Evolutionary conservation across 1,140 invertebrate species (phyloP), one percentile per base, ranked within the genome.

Genomic region (Campoletis sonorensis): DNA sequence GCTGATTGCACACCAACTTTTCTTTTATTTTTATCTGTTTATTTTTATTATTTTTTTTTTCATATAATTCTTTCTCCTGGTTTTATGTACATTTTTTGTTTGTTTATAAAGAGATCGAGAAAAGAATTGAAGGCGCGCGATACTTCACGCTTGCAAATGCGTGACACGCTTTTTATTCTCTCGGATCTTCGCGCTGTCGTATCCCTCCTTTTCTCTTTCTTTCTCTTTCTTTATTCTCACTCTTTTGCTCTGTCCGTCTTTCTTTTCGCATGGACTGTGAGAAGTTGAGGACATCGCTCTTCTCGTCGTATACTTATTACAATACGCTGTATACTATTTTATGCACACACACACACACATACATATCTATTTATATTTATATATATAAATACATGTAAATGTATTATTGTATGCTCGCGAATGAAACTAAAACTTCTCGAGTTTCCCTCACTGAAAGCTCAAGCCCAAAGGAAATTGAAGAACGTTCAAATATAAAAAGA

Each of bases 261-360:
- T 64, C 30, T 67, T 71, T 26, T 71, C 45, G 45, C 67, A 21
- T 45, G 58, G 58, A 23, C 76, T 64, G 61, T 78, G 61, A 77
- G 73, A 77, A 77, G 72, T 26, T 13, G 76, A 77, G 75, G 75
- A 54, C 75, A 54, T 77, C 75, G 75, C 75, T 77, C 75, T 77
- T 64, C 75, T 33, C 27, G 75, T 77, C 75, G 54, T 77, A 64
- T 64, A 77, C 54, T 77, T 64, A 77, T 61, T 77, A 77, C 75
- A 77, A 77, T 77, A 77, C 16, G 15, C 54, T 30, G 58, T 30
- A 58, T 27, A 75, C 13, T 51, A 51, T 49, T 21, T 49, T 26
- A 49, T 51, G 51, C 21, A 73, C 33, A 40, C 18, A 30, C 18
- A 23, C 54, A n/a, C 18, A 23, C 21, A 21, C 21, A 58, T 10